These are phyloP conservation scores for Lophura nycthemera DNA, from an alignment of 2,113 vertebrate genomes.

Conservation along the genomic window DNA sequence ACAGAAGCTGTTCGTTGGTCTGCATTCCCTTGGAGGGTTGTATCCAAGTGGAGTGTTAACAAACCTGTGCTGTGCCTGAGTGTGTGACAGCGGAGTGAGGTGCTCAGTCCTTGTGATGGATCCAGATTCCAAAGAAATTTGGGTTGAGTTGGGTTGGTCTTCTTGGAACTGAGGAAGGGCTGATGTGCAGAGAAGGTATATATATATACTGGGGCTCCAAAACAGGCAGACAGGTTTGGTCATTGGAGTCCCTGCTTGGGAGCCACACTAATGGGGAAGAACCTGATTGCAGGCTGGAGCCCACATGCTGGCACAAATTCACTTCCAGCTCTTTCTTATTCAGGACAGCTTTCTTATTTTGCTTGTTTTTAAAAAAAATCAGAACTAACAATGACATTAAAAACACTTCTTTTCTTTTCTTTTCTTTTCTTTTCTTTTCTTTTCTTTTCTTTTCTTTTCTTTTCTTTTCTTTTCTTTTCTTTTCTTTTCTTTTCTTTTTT, in stretches of 20 bases:
- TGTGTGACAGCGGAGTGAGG: not conserved
- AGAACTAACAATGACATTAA: not conserved
- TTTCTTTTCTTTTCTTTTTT: too few species aligned
- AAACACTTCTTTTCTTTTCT: too few species aligned
- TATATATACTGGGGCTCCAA: too few species aligned
- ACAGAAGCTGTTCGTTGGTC: not conserved
- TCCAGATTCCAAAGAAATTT: not conserved
- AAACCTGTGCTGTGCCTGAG: rapidly evolving
- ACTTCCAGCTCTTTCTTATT: not conserved
- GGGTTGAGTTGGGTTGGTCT: not conserved
- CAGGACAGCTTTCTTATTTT: not conserved
- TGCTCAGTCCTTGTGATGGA: not conserved
- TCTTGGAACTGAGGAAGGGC: not conserved
- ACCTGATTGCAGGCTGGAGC: not conserved
- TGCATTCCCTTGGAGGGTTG: not conserved
- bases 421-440: too few species aligned
- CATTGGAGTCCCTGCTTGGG: not conserved
- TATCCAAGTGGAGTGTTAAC: not conserved
- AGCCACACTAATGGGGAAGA: not conserved
- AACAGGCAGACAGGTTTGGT: not conserved
- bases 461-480: rapidly evolving
- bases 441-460: too few species aligned
- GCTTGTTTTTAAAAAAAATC: not conserved
- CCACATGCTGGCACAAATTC: not conserved
- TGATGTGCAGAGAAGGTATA: not conserved